Percentiles rank a stretch among this genome's conserved stretches.
phyloP scores from a whole-genome alignment of 2,797 vertebrate species.

The Premnoplex brunnescens region DNA sequence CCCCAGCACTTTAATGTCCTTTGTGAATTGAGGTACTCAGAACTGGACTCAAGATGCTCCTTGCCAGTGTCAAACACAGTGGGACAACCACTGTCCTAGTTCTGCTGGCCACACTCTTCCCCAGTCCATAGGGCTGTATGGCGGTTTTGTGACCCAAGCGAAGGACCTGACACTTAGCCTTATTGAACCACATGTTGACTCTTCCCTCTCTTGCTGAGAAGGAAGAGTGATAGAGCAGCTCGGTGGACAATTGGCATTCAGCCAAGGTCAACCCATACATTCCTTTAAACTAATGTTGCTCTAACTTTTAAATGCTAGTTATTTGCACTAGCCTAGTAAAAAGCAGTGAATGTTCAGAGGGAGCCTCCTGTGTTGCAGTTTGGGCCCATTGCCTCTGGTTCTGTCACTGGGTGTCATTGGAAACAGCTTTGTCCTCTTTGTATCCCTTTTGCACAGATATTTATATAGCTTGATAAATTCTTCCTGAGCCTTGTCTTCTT shows the following conservation, averaged over 20 bases:
- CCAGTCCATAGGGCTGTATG: not conserved
- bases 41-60: not conserved
- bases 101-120: not conserved
- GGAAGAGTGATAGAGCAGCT: not conserved
- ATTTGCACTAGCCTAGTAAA: not conserved
- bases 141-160: not conserved
- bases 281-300: not conserved
- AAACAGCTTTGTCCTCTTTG: not conserved
- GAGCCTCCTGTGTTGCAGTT: not conserved
- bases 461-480: not conserved
- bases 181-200: not conserved
- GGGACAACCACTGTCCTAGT: not conserved
- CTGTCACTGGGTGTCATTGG: not conserved
- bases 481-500: not conserved
- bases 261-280: not conserved
- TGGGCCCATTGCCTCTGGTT: not conserved
- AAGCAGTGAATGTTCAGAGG: not conserved
- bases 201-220: not conserved
- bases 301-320: not conserved
- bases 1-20: not conserved
- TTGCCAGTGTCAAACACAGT: not conserved
- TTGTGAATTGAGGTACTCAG: not conserved
- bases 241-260: not conserved
- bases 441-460: not conserved
- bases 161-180: not conserved